Evolutionary conservation across 2,113 vertebrate genomes (phyloP), one percentile per base, ranked within the genome.

Genomic region (Mixornis gularis): DNA sequence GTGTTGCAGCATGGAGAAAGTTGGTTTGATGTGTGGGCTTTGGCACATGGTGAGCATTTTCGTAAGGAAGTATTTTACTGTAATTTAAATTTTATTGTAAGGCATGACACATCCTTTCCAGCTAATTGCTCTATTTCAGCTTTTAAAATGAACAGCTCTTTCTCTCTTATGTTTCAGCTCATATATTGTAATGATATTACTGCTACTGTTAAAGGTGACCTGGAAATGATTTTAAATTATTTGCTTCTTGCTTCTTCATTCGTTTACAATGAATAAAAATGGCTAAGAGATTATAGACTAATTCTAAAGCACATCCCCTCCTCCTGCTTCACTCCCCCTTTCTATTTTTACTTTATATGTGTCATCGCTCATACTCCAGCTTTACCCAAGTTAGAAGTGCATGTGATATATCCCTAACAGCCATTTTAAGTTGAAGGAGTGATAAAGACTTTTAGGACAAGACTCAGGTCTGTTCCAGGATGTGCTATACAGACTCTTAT

Each of bases 141-240:
- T 96, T 96, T 90, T 85, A 68, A 94, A 96, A 91, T 93, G 79
- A 95, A 80, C 55, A 94, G 55, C 41, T 63, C 62, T 85, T 85
- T 92, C 84, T 81, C 32, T 90, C 80, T 89, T 76, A 79, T 65
- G 83, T 90, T 95, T 94, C 86, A 95, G 34, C 36, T 92, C 72
- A 71, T 88, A 94, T 73, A 88, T 64, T 86, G 90, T 64, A 92
- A 90, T 91, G 70, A 72, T 92, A 90, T 82, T 85, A 85, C 76
- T 87, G 43, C 55, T 85, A 53, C 72, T 88, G 60, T 85, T 94
- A 95, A 90, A 95, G 88, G 70, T 92, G 88, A 94, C 95, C 80
- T 89, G 70, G 70, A 90, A 92, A 66, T 69, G 1, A 87, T 89
- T 94, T 94, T 74, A 85, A 90, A 82, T 8, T 0, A 82, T 83